Base-by-base conservation (phyloP, 2,797 vertebrate genomes). In the Poecilia picta region DNA sequence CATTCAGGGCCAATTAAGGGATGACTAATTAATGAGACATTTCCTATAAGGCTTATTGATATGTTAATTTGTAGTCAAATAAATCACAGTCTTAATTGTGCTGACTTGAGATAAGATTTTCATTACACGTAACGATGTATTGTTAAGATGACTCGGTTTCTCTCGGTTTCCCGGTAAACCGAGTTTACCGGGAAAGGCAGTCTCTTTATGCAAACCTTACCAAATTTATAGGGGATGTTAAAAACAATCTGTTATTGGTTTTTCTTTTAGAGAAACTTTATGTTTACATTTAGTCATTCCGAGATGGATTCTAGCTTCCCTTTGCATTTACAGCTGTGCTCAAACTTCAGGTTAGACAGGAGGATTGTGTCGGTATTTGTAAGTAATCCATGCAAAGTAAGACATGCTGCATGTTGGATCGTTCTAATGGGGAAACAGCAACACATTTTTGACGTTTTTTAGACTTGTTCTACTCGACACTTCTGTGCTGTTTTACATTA, bases 1-100 rank as follows among this genome's bases (percentile, higher is more conserved):
- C 73, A 92, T 93, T 93, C 88, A 93, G 85, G 83, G 86, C 88
- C 90, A 95, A 94, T 94, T 94, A 94, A 91, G 73, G 86, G 83
- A 88, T 89, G 92, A 92, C 90, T 94, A 94, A 94, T 94, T 94
- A 93, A 93, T 92, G 82, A 93, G 93, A 92, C 89, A 92, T 92
- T 94, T 95, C 93, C 93, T 93, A 82, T 88, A 92, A 89, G 86
- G 86, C 86, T 92, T 91, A 93, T 83, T 93, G 89, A 94, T 93
- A 92, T 93, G 90, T 92, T 93, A 90, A 93, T 94, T 85, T 89
- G 81, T 45, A 91, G 82, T 86, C 81, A 80, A 83, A 94, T 93
- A 89, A 93, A 94, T 94, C 88, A 93, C 80, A 72, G 74, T 76
- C 81, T 76, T 90, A 90, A 89, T 89, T 91, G 83, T 84, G 73